Evolutionary conservation across 2,888 invertebrate species (phyloP), one percentile per base, ranked within the genome.

Genomic region (Diarsia rubi): DNA sequence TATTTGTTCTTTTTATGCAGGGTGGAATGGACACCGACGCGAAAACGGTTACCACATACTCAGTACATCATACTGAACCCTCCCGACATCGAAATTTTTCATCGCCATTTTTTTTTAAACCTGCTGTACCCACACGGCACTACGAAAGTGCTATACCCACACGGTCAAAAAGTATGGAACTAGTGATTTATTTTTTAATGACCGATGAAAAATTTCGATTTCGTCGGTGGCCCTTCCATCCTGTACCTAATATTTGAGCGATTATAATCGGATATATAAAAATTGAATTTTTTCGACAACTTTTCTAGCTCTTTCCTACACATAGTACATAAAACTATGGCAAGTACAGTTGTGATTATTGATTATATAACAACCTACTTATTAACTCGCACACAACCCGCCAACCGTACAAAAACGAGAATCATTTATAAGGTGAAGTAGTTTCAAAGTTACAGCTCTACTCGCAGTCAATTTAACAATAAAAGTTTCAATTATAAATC

Each of bases 371-470:
- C 49, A 42, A 65, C 14, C 21, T 42, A 37, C 19, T 42, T 42
- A 31, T 31, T 57, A 31, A 49, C 27, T 49, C 49, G 67, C 27
- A 72, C 73, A 65, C 77, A 79, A 72, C 71, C 83, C 73, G 83
- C 86, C 54, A 73, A 73, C 71, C 52, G 62, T 69, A 60, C 42
- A 59, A 68, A 71, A 67, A 57, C 42, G 47, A 75, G 57, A 71
- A 83, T 65, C 37, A 67, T 74, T 75, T 31, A 86, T 69, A 45
- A 42, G 60, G 70, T 75, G 78, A 73, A 76, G 44, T 70, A 64
- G 52, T 54, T 62, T 54, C 66, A 65, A 72, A 79, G 77, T 0
- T 77, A 78, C 21, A 74, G 77, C 77, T 66, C 87, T 73, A 86
- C 63, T 69, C 6, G 69, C 57, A 24, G 45, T 57, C 31, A 47